A percentile compares a stretch with the other conserved stretches of the same genome.
phyloP scores from a whole-genome alignment of 1,140 invertebrate species.

The Ceratosolen solmsi region DNA sequence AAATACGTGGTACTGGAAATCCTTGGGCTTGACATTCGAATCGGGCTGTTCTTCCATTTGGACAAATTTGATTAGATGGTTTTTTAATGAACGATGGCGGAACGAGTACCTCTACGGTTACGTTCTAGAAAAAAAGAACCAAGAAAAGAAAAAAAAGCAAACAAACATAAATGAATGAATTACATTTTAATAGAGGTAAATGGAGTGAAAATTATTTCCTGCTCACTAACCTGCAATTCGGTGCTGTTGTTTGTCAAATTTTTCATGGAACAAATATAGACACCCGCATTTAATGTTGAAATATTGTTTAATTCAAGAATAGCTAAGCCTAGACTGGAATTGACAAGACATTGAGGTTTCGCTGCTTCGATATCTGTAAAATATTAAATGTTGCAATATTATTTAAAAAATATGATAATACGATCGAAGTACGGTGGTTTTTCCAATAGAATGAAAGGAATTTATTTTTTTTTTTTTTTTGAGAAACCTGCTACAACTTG shows the following conservation, averaged over 20 bases:
- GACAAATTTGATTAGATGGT: constrained; percentile 76
- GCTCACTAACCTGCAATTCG: constrained; percentile 70
- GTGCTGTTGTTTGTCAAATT: constrained; percentile 61
- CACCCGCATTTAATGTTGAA: constrained; percentile 72
- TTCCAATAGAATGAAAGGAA: no score
- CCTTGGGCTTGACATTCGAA: constrained; percentile 82
- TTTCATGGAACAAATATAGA: constrained; percentile 76
- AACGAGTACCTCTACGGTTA: constrained; percentile 74
- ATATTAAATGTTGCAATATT: constrained; percentile 16
- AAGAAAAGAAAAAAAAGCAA: no score
- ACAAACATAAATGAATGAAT: not conserved
- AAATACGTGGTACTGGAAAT: constrained; percentile 76
- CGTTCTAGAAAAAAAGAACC: constrained; percentile 59
- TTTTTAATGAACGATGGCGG: constrained; percentile 76
- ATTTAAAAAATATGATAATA: no score
- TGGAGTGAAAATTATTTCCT: not conserved
- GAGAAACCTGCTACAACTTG: no score
- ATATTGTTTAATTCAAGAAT: constrained; percentile 72
- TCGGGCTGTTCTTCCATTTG: constrained; percentile 79
- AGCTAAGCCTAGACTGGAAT: constrained; percentile 67
- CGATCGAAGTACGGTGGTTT: no score
- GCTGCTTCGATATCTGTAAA: constrained; percentile 26
- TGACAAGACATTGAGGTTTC: constrained; percentile 46
- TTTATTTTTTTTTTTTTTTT: no score
- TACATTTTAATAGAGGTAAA: not conserved